Conservation (phyloP, 2,113 vertebrate species). For the Onychorhynchus coronatus region DNA sequence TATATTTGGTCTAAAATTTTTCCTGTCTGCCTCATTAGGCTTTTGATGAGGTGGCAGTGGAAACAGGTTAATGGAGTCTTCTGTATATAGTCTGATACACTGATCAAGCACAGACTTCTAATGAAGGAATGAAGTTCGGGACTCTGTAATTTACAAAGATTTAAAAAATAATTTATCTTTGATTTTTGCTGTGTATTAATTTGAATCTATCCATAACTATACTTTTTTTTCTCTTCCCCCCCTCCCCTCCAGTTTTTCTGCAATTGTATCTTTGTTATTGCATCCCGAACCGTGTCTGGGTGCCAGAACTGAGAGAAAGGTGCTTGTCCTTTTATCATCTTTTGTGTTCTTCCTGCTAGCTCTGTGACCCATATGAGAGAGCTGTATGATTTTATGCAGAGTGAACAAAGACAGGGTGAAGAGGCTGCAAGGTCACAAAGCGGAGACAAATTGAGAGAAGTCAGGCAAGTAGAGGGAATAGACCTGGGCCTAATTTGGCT, state of each 20-base stretch:
- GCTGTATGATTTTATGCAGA: not conserved
- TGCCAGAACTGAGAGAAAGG: not conserved
- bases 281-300: not conserved
- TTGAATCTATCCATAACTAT: not conserved
- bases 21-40: not conserved
- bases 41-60: not conserved
- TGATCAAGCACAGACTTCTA: not conserved
- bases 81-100: not conserved
- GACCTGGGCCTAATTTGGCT: not conserved
- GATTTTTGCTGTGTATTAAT: not conserved
- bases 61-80: not conserved
- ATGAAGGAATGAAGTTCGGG: not conserved
- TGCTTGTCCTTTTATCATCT: not conserved
- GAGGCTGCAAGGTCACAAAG: not conserved
- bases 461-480: not conserved
- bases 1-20: not conserved
- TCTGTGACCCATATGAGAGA: not conserved
- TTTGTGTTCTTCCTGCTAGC: not conserved
- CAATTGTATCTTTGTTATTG: not conserved
- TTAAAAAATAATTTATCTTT: not conserved
- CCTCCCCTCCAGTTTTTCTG: not conserved
- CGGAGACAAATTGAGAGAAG: not conserved
- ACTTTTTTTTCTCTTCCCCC: fast-evolving
- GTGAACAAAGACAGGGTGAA: not conserved
- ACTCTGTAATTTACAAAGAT: not conserved